Evolutionary conservation across 2,888 invertebrate genomes (phyloP), one percentile per base, ranked within the genome.

Genomic region (Drosophila differens): DNA sequence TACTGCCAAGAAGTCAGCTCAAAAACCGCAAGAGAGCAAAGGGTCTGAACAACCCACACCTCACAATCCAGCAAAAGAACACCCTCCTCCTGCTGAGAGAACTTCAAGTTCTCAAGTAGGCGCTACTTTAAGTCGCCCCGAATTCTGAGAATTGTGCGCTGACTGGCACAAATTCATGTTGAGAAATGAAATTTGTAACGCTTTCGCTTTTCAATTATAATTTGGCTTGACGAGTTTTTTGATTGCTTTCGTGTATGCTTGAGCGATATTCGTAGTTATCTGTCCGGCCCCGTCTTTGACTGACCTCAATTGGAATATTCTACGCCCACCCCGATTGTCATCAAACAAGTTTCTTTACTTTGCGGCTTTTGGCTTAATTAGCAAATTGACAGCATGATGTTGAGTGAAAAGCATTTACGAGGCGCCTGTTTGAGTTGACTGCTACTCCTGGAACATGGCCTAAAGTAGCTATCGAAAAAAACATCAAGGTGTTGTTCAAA

Each of bases 121-220:
- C 44, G 55, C 51, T 49, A 68, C 76, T 75, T 76, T 55, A 80
- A 80, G 69, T 53, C 22, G 28, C 37, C n/a, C 30, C 19, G 7
- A 22, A 28, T 33, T n/a, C 7, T 16, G 47, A 33, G 37, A 52
- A 63, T 55, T 59, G 59, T 64, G 65, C 51, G 62, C 68, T 67
- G 67, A 65, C 64, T 76, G 70, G 59, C 69, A 79, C 69, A 83
- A 83, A 78, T 86, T 84, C 55, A 81, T 83, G 87, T 72, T 73
- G 62, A 58, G 79, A 81, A 81, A 86, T 83, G 65, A 83, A 77
- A 83, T 83, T 83, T 83, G 84, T 86, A 73, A 83, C 82, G 78
- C 84, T 86, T 86, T 82, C 81, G 86, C 83, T 85, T 83, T 85
- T 82, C 81, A 85, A 82, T 80, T 82, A 76, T 71, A 80, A 81